phyloP scores from a whole-genome alignment of 2,113 vertebrate genomes.

The Catharus bicknelli region DNA sequence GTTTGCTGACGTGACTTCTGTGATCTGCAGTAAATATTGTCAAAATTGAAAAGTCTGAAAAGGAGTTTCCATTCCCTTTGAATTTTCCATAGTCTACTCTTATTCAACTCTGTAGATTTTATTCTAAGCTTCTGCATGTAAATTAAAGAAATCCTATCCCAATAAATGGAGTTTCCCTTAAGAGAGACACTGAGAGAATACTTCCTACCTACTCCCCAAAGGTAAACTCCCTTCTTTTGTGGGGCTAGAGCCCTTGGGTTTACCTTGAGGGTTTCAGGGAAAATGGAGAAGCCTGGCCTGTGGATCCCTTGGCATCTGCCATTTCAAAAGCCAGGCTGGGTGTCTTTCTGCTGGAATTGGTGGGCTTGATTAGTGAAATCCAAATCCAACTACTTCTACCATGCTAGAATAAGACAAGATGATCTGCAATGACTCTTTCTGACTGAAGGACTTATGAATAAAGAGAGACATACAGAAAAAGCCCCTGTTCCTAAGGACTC shows the following conservation, averaged over 20 bases:
- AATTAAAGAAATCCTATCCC: background rate
- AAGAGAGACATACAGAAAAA: background rate
- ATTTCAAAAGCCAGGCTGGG: background rate
- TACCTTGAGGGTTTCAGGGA: background rate
- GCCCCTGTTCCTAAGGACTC: background rate
- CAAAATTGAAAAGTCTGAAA: background rate
- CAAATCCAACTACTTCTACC: background rate
- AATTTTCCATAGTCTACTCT: background rate
- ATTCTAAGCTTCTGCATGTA: background rate
- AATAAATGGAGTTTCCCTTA: background rate
- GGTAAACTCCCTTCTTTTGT: background rate
- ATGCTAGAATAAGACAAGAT: background rate
- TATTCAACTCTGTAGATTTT: background rate
- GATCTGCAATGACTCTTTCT: background rate
- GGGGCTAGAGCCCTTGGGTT: background rate
- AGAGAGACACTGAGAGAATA: background rate
- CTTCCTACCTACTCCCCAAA: background rate
- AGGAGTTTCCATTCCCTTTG: background rate
- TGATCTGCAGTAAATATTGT: background rate
- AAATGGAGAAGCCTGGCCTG: background rate
- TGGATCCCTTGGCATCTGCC: background rate
- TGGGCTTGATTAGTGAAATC: background rate
- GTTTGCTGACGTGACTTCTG: background rate
- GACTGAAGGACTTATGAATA: constrained; percentile 4
- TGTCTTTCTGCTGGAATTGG: background rate